phyloP scores from a whole-genome alignment of 2,888 invertebrate genomes.

The Sinotaia quadrata region DNA sequence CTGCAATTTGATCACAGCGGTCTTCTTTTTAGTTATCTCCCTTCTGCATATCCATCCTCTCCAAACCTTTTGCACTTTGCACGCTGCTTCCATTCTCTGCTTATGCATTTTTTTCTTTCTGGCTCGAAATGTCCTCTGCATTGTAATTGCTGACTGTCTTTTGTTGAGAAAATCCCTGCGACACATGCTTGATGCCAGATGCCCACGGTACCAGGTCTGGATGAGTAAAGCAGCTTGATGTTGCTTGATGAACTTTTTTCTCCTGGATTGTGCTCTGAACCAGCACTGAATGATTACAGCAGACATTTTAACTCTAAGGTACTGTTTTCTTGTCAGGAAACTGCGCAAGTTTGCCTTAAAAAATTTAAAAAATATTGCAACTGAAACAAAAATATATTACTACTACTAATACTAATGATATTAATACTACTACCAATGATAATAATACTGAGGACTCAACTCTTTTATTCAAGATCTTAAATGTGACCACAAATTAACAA shows the following conservation, averaged over 20 bases:
- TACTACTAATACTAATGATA: no score
- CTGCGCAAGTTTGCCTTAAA: conserved; percentile 33
- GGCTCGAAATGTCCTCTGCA: conserved; percentile 24
- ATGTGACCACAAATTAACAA: no score
- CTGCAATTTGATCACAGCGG: conserved; percentile 31
- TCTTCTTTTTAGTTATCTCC: conserved; percentile 8
- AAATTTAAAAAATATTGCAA: background rate
- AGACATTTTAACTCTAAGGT: conserved; percentile 19
- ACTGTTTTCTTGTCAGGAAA: conserved; percentile 22
- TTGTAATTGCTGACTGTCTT: conserved; percentile 11
- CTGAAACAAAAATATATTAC: no score
- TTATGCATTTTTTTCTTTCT: background rate
- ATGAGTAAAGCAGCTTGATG: conserved; percentile 13
- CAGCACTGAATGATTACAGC: conserved; percentile 23
- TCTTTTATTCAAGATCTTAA: no score
- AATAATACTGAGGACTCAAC: no score
- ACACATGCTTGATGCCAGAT: background rate
- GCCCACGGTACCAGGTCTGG: conserved; percentile 17
- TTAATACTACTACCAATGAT: no score
- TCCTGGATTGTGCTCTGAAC: conserved; percentile 7
- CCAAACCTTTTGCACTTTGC: conserved; percentile 32
- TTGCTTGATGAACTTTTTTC: background rate
- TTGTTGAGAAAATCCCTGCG: background rate
- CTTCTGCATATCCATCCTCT: conserved; percentile 5
- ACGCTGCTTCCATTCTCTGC: conserved; percentile 18